Evolutionary conservation across 2,113 vertebrate species (phyloP).

Genomic region (Clinocottus analis): DNA sequence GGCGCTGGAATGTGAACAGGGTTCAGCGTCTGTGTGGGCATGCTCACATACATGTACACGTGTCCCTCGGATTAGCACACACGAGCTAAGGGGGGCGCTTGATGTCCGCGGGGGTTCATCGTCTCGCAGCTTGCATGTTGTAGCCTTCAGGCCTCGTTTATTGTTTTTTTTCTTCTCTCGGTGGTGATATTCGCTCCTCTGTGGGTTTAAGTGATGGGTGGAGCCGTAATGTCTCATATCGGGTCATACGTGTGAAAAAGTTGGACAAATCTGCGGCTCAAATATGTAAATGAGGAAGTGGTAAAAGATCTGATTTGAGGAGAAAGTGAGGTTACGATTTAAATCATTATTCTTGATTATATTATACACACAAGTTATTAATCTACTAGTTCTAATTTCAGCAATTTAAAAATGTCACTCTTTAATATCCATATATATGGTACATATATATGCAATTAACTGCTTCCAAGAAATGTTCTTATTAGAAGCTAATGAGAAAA

Average conservation of each 20-base stretch:
- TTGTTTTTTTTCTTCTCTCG: neutral
- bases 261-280: too few relatives aligned
- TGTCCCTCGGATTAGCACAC: slow-evolving; percentile 25
- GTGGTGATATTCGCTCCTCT: neutral
- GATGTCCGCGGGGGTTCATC: slow-evolving; percentile 2
- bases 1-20: slow-evolving; percentile 56
- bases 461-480: neutral
- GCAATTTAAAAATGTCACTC: too few relatives aligned
- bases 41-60: slow-evolving; percentile 12
- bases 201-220: neutral
- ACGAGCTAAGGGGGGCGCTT: neutral
- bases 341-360: too few relatives aligned
- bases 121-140: neutral
- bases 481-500: neutral
- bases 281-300: neutral
- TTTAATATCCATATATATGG: too few relatives aligned
- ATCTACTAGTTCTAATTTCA: too few relatives aligned
- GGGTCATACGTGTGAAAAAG: neutral
- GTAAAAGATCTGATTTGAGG: neutral
- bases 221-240: neutral
- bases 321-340: neutral
- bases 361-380: too few relatives aligned
- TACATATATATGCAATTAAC: neutral
- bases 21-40: slow-evolving; percentile 43
- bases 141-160: neutral